Percentiles rank a stretch among this genome's conserved stretches.
Evolutionary conservation across 2,113 vertebrate genomes (phyloP).

Genomic region (Callocephalon fimbriatum): DNA sequence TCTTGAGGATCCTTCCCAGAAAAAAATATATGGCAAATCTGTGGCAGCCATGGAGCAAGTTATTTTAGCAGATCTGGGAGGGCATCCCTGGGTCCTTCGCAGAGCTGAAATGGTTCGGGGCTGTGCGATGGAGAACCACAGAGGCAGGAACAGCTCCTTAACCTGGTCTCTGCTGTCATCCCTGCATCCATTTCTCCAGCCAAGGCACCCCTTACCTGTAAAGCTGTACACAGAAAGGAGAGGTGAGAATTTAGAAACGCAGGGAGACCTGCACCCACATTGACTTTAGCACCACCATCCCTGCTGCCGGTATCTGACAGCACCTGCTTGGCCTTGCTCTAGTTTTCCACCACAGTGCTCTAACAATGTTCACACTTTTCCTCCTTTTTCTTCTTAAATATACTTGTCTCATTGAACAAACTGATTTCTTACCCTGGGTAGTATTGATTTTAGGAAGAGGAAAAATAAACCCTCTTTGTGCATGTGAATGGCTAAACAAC

Average conservation of each 20-base stretch:
- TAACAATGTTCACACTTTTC: not conserved
- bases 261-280: not conserved
- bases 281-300: not conserved
- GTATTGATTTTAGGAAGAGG: not conserved
- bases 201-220: not conserved
- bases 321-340: not conserved
- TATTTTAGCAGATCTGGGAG: not conserved
- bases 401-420: not conserved
- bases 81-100: rapidly evolving
- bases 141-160: not conserved
- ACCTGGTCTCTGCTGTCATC: not conserved
- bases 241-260: rapidly evolving
- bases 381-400: not conserved
- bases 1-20: not conserved
- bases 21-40: not conserved
- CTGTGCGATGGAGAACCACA: not conserved
- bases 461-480: not conserved
- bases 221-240: not conserved
- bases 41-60: not conserved
- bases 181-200: not conserved
- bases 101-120: not conserved
- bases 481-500: not conserved
- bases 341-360: not conserved
- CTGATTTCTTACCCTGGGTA: not conserved
- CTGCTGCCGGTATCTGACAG: not conserved